A percentile compares a stretch with the other conserved stretches of the same genome.
Evolutionary conservation across 1,140 invertebrate species (phyloP).

Genomic region (Rhynchophorus ferrugineus): DNA sequence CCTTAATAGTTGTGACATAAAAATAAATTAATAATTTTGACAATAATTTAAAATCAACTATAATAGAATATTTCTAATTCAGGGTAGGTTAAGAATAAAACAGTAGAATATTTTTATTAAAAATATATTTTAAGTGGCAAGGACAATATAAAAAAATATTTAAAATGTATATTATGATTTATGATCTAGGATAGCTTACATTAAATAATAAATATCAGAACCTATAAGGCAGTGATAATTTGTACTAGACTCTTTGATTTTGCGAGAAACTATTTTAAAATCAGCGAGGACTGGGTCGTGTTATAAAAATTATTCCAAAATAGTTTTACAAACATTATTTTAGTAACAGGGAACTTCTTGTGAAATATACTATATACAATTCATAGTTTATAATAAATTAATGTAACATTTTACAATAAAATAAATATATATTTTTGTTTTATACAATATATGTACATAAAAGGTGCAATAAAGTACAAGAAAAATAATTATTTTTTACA

Average conservation of each 20-base stretch:
- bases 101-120: neutral
- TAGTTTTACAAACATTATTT: slow-evolving; percentile 7
- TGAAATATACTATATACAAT: slow-evolving; percentile 9
- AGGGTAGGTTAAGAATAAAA: no score
- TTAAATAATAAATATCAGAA: slow-evolving; percentile 15
- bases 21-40: no score
- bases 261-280: neutral
- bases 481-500: neutral
- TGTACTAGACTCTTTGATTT: slow-evolving; percentile 8
- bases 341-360: no score
- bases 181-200: slow-evolving; percentile 3
- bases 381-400: slow-evolving; percentile 5
- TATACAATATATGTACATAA: slow-evolving; percentile 4
- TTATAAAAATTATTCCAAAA: slow-evolving; percentile 3
- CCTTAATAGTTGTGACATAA: no score
- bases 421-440: slow-evolving; percentile 7
- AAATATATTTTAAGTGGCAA: slow-evolving; percentile 2
- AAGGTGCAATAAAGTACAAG: neutral
- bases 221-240: slow-evolving; percentile 6
- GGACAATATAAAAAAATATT: slow-evolving; percentile 8
- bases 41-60: no score
- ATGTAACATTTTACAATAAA: slow-evolving; percentile 4
- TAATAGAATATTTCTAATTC: no score
- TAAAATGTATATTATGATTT: slow-evolving; percentile 12
- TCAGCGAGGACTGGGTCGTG: neutral